A percentile compares a stretch with the other conserved stretches of the same genome.
Evolutionary conservation across 2,797 vertebrate species (phyloP).

Genomic region (Poliocrania exsul): DNA sequence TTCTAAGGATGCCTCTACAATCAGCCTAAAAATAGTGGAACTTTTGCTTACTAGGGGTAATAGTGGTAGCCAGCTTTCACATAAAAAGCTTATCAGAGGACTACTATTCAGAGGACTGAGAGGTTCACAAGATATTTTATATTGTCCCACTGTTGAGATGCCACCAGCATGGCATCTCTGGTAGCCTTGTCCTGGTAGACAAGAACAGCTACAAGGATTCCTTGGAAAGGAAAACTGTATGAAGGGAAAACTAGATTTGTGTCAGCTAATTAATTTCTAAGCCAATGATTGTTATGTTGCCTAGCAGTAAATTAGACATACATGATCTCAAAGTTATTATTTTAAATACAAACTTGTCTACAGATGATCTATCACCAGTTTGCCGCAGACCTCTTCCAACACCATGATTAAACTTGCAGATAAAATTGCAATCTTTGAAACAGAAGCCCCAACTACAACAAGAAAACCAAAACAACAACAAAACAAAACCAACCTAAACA

Average conservation of each 20-base stretch:
- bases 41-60: not conserved
- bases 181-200: not conserved
- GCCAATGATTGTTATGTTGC: not conserved
- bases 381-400: not conserved
- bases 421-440: not conserved
- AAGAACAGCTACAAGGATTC: not conserved
- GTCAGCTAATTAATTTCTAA: not conserved
- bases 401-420: not conserved
- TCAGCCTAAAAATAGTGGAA: not conserved
- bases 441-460: not conserved
- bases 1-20: not conserved
- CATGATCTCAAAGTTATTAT: not conserved
- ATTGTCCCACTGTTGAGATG: not conserved
- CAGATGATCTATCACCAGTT: not conserved
- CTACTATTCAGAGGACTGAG: not conserved
- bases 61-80: not conserved
- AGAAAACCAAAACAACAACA: not conserved
- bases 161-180: not conserved
- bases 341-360: conserved; percentile 11
- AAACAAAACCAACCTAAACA: not conserved
- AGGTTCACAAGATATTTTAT: not conserved
- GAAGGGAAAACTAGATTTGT: not conserved
- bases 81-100: not conserved
- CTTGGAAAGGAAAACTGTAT: not conserved
- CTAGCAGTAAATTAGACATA: not conserved